These are phyloP conservation scores for Hozukius guyotensis DNA, from an alignment of 2,797 vertebrate species.

Conservation along the genomic window DNA sequence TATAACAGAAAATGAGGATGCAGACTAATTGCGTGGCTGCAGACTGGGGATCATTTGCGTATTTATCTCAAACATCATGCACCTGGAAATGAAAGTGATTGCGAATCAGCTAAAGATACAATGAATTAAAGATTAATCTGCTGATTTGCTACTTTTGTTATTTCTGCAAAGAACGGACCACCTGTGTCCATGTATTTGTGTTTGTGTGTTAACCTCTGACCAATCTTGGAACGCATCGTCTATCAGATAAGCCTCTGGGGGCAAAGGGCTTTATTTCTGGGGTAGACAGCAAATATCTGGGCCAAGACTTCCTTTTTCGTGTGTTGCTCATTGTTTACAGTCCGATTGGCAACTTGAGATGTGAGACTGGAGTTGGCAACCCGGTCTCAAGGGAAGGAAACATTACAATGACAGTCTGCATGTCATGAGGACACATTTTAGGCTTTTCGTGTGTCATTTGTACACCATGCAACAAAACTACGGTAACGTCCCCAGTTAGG, in stretches of 20 bases:
- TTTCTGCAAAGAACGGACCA: neutral
- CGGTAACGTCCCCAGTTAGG: too few species aligned
- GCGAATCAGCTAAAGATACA: slow-evolving; percentile 8
- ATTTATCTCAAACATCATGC: slow-evolving; percentile 22
- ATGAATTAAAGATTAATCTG: slow-evolving; percentile 14
- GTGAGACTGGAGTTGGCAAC: neutral
- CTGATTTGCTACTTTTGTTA: neutral
- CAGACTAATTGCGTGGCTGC: slow-evolving; percentile 1
- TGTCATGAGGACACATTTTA: neutral
- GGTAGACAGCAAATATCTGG: too few species aligned
- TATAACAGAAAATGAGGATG: neutral
- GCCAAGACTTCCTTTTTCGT: too few species aligned
- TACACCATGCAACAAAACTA: neutral
- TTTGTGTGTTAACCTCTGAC: neutral
- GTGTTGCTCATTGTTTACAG: neutral
- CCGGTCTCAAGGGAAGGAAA: neutral
- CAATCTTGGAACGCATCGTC: neutral
- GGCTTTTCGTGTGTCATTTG: neutral
- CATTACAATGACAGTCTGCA: too few species aligned
- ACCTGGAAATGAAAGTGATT: slow-evolving; percentile 32
- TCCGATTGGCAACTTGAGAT: neutral
- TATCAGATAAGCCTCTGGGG: neutral
- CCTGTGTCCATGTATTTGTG: neutral
- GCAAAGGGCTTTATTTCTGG: too few species aligned
- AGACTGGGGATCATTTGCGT: slow-evolving; percentile 11